Conservation (phyloP, 1,140 invertebrate genomes). For the Goniozus legneri region DNA sequence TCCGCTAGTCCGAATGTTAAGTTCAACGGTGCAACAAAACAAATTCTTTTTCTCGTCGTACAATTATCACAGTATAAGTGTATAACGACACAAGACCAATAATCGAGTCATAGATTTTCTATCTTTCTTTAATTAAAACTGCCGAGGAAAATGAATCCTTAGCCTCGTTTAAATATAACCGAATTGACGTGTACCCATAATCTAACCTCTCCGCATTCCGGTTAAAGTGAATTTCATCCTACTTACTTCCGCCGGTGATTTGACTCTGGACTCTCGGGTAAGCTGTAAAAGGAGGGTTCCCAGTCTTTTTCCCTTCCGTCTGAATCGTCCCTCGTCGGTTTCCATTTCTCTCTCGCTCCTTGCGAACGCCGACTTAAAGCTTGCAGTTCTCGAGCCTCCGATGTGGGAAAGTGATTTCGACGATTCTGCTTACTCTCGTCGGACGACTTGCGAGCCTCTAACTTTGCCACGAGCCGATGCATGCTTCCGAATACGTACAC, state of each 20-base stretch:
- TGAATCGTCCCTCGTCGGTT: not conserved
- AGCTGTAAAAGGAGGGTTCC: conserved; percentile 21
- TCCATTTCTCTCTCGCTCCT: conserved; percentile 19
- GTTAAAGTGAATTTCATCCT: conserved; percentile 25
- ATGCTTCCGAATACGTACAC: too few species aligned
- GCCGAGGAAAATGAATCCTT: too few species aligned
- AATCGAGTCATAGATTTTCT: not conserved
- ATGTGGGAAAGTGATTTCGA: conserved; percentile 32
- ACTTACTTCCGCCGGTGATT: conserved; percentile 24
- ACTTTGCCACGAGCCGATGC: conserved; percentile 23
- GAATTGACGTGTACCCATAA: conserved; percentile 19
- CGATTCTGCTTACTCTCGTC: conserved; percentile 26
- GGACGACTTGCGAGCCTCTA: conserved; percentile 26
- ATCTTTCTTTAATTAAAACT: too few species aligned
- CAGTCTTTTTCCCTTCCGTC: conserved; percentile 19
- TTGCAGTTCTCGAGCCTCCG: conserved; percentile 28
- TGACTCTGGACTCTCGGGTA: conserved; percentile 17
- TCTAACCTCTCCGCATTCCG: conserved; percentile 17
- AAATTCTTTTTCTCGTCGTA: too few species aligned
- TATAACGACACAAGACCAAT: not conserved
- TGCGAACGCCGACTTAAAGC: conserved; percentile 34
- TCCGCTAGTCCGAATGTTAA: conserved; percentile 22
- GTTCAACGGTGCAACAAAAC: too few species aligned
- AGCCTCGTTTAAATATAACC: too few species aligned
- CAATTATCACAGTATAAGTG: too few species aligned